Conservation (phyloP, 1,140 invertebrate species). For the Philaenus spumarius region DNA sequence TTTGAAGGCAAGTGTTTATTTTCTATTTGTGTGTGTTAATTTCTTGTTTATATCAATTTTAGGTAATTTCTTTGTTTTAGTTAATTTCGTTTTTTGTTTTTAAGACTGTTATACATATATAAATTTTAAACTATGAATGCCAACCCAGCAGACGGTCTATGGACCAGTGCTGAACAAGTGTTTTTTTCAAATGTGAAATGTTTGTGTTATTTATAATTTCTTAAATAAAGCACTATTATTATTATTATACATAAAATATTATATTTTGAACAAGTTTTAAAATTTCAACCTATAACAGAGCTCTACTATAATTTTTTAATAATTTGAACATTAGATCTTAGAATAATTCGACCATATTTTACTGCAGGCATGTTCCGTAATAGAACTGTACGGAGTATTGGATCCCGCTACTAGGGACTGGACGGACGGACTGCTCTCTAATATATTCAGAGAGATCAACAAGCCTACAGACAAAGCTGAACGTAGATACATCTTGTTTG, state of each 20-base stretch:
- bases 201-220: too few species aligned
- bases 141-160: too few species aligned
- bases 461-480: slow-evolving; percentile 58
- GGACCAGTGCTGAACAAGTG: too few species aligned
- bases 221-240: too few species aligned
- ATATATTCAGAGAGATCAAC: slow-evolving; percentile 87
- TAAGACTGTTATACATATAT: too few species aligned
- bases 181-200: too few species aligned
- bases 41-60: too few species aligned
- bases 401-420: slow-evolving; percentile 81
- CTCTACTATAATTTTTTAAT: not conserved
- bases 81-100: too few species aligned
- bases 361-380: slow-evolving; percentile 70
- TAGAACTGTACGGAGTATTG: slow-evolving; percentile 83
- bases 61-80: too few species aligned
- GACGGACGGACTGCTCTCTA: slow-evolving; percentile 85
- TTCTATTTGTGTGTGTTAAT: too few species aligned
- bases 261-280: not conserved
- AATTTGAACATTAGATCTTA: not conserved
- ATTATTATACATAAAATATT: slow-evolving; percentile 3
- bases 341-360: slow-evolving; percentile 23
- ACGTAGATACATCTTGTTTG: slow-evolving; percentile 77
- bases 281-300: not conserved
- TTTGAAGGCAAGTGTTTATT: too few species aligned
- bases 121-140: too few species aligned